These are phyloP conservation scores for Squalus acanthias DNA, from an alignment of 2,797 vertebrate genomes.

Conservation along the genomic window DNA sequence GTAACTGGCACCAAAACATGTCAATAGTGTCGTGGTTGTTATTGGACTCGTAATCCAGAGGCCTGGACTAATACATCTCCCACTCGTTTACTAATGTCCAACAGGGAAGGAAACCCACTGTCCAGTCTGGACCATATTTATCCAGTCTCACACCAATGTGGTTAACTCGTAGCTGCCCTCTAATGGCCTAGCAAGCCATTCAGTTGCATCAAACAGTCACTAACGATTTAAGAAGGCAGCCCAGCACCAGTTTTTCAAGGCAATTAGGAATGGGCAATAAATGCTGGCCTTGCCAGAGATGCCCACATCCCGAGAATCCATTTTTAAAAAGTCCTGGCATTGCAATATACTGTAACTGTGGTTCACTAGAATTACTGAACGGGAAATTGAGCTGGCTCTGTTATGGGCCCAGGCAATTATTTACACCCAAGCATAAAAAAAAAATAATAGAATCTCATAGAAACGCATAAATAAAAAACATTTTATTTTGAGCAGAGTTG, in stretches of 20 bases:
- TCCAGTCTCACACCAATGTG: neutral
- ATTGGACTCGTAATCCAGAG: neutral
- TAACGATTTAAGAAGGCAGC: neutral
- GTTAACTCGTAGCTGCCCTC: neutral
- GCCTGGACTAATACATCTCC: too few relatives aligned
- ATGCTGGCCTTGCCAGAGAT: neutral
- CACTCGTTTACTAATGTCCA: neutral
- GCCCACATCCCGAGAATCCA: neutral
- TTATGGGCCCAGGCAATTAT: neutral
- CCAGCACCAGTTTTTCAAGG: neutral
- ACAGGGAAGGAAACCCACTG: neutral
- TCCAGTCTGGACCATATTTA: neutral
- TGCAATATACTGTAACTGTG: neutral
- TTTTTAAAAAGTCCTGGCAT: too few relatives aligned
- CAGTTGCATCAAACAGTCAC: neutral
- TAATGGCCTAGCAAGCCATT: neutral
- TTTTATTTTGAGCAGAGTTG: neutral
- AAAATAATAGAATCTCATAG: neutral
- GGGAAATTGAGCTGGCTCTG: neutral
- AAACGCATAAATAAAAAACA: neutral
- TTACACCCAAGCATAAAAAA: neutral
- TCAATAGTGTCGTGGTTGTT: neutral
- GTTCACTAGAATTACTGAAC: neutral
- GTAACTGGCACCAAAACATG: conserved; percentile 26
- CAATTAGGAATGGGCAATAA: too few relatives aligned